These are phyloP conservation scores for Dryas iulia DNA, from an alignment of 1,140 invertebrate genomes.

Conservation along the genomic window DNA sequence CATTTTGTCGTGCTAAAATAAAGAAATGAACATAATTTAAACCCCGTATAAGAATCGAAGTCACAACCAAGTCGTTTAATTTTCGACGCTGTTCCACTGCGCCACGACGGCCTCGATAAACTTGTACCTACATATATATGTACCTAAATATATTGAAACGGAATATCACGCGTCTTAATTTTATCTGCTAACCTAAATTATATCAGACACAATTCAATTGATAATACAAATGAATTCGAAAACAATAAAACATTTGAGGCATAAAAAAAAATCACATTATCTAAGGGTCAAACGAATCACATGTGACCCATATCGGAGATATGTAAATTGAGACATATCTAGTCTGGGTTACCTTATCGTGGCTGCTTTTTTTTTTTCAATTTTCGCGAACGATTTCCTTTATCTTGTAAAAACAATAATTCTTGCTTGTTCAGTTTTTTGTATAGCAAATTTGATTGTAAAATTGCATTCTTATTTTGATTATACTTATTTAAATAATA, in stretches of 20 bases:
- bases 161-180: conserved; percentile 34
- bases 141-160: conserved; percentile 25
- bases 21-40: too few species aligned
- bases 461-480: background rate
- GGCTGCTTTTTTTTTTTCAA: conserved; percentile 10
- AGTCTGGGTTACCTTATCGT: conserved; percentile 18
- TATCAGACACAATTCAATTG: conserved; percentile 51
- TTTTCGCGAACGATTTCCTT: conserved; percentile 3
- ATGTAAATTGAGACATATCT: conserved; percentile 31
- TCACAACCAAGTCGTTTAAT: too few species aligned
- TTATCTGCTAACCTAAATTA: conserved; percentile 65
- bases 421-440: background rate
- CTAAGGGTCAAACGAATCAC: conserved; percentile 49
- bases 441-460: background rate
- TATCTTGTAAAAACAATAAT: background rate
- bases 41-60: too few species aligned
- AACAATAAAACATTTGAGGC: conserved; percentile 62
- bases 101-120: too few species aligned
- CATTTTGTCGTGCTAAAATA: too few species aligned
- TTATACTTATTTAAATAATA: too few species aligned
- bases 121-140: background rate
- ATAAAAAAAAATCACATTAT: conserved; percentile 55
- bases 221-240: conserved; percentile 56
- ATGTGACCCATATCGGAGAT: conserved; percentile 52
- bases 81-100: too few species aligned